Evolutionary conservation across 2,113 vertebrate genomes (phyloP), one percentile per base, ranked within the genome.

Genomic region (Xiphophorus maculatus): DNA sequence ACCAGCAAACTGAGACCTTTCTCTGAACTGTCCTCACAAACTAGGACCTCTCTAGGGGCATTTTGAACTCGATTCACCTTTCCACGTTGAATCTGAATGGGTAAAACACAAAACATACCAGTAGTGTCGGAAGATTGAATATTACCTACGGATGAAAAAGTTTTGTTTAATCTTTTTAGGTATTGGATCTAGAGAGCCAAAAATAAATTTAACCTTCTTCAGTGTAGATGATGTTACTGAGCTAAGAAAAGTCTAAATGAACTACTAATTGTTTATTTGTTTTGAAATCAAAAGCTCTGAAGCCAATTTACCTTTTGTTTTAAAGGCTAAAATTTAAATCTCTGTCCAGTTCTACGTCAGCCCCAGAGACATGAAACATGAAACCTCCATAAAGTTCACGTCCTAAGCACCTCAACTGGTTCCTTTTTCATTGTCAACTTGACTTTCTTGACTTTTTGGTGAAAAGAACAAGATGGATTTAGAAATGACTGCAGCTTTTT

Each of bases 1-100:
- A 96, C 96, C 83, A 97, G 79, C 40, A 96, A 93, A 90, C 96
- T 97, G 74, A 98, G 95, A 0, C 97, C 97, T 80, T 94, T 95
- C 76, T 95, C 95, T 61, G 90, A 40, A 0, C 83, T 81, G 27
- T 86, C 69, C 29, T 89, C 88, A 30, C 84, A 71, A 13, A 92
- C 88, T 25, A 90, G 60, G 27, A 91, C 87, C 63, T 80, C 35
- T 54, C 70, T 66, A 33, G 88, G 51, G 82, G 85, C 72, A 69
- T 58, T 82, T 12, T 79, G 85, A 12, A 35, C 19, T 13, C 13
- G 66, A 2, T 19, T 74, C 6, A 66, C 62, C 1, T 90, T 82
- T 42, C 62, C 8, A 9, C 82, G 81, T 77, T 94, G 90, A 40
- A 94, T 90, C 94, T 95, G 44, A 28, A 66, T 5, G 40, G 48